A percentile compares a stretch with the other conserved stretches of the same genome.
phyloP scores from a whole-genome alignment of 2,113 vertebrate species.

The Octodon degus region DNA sequence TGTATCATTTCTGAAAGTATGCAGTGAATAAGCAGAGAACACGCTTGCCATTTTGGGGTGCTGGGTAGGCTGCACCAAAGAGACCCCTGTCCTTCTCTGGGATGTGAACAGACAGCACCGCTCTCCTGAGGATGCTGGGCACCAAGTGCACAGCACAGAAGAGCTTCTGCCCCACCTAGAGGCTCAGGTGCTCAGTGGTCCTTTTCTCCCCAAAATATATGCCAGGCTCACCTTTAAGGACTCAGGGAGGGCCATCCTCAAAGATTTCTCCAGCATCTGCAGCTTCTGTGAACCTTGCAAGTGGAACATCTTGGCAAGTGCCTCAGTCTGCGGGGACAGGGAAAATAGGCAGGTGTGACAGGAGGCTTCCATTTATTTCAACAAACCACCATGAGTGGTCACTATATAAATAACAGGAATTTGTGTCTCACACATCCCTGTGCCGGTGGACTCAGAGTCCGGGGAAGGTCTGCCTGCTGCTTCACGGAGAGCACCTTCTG shows the following conservation, averaged over 20 bases:
- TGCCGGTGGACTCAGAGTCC: too few relatives aligned
- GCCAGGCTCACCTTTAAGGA: constrained; percentile 64
- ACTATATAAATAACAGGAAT: neutral
- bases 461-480: neutral
- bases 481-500: neutral
- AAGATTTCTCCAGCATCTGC: constrained; percentile 46
- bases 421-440: neutral
- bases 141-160: too few relatives aligned
- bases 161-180: accelerated
- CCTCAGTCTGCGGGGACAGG: neutral
- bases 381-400: neutral
- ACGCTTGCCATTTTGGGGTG: neutral
- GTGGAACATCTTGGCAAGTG: constrained; percentile 35
- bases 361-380: neutral
- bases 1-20: neutral
- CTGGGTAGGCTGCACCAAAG: too few relatives aligned
- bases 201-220: neutral
- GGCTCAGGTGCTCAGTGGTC: neutral
- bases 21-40: neutral
- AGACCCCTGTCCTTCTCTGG: neutral
- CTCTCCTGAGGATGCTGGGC: too few relatives aligned
- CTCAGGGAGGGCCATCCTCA: constrained; percentile 57
- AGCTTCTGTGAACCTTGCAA: constrained; percentile 47
- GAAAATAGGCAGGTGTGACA: neutral
- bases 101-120: neutral